phyloP scores from a whole-genome alignment of 1,140 invertebrate species.

The Drosophila simulans region DNA sequence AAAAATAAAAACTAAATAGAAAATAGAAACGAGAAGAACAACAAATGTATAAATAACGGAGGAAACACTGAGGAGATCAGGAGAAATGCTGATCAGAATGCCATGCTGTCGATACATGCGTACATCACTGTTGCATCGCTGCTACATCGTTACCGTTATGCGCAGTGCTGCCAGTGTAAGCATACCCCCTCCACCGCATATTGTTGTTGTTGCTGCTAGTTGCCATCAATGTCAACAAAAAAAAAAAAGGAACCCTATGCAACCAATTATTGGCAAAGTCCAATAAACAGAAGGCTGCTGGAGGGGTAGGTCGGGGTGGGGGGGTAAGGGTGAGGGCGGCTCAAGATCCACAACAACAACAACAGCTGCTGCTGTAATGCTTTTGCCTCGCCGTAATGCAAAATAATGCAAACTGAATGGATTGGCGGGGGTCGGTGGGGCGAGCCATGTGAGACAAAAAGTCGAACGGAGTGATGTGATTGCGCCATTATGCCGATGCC shows the following conservation, averaged over 20 bases:
- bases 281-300: not conserved
- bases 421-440: no score
- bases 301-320: not conserved
- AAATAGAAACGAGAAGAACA: not conserved
- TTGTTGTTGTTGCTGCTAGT: conserved; percentile 5
- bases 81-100: conserved; percentile 33
- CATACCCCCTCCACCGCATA: not conserved
- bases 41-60: conserved; percentile 10
- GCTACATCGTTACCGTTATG: conserved; percentile 42
- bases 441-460: not conserved
- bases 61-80: not conserved
- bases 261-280: conserved; percentile 52
- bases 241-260: conserved; percentile 19
- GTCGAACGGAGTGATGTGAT: not conserved
- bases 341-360: conserved; percentile 12
- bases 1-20: conserved; percentile 1
- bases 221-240: conserved; percentile 60
- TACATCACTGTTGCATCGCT: not conserved
- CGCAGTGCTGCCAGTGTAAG: conserved; percentile 28
- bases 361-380: conserved; percentile 8
- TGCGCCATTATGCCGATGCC: conserved; percentile 1
- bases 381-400: not conserved
- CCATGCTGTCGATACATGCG: conserved; percentile 37
- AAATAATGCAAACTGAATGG: not conserved
- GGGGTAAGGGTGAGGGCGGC: not conserved